phyloP scores from a whole-genome alignment of 2,888 invertebrate species.

The Rotaria socialis region DNA sequence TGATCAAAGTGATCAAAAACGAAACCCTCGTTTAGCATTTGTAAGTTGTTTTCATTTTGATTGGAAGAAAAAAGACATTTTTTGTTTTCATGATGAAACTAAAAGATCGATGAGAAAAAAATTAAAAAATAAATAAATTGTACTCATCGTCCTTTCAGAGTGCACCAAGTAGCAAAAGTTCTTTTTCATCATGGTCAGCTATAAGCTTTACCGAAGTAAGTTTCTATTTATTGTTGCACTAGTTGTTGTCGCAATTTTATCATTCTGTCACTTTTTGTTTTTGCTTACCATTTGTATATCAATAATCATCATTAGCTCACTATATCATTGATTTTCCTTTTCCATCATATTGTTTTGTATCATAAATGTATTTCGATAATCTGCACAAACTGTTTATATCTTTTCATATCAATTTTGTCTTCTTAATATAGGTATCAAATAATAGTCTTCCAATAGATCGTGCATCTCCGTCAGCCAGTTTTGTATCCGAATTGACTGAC shows the following conservation, averaged over 20 bases:
- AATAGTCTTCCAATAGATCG: not conserved
- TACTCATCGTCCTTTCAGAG: not conserved
- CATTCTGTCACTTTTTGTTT: not conserved
- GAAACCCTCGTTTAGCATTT: not conserved
- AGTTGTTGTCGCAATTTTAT: not conserved
- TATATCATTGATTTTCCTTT: not conserved
- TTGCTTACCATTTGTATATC: not conserved
- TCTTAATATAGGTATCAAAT: not conserved
- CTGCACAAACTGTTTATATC: not conserved
- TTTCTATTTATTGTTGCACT: not conserved
- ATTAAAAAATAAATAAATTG: not conserved
- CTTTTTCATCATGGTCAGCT: slow-evolving; percentile 25
- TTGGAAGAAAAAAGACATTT: not conserved
- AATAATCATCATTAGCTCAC: no score
- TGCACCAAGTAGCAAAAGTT: slow-evolving; percentile 27
- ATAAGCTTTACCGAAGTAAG: not conserved
- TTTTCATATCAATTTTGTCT: not conserved
- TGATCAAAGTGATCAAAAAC: slow-evolving; percentile 50
- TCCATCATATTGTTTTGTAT: not conserved
- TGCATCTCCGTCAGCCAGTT: slow-evolving; percentile 17
- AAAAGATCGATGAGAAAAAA: not conserved
- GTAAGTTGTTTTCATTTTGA: not conserved
- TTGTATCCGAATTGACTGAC: slow-evolving; percentile 17
- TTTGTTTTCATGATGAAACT: not conserved
- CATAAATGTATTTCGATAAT: not conserved